Evolutionary conservation across 2,113 vertebrate genomes (phyloP).

Genomic region (Puffinus mauretanicus): DNA sequence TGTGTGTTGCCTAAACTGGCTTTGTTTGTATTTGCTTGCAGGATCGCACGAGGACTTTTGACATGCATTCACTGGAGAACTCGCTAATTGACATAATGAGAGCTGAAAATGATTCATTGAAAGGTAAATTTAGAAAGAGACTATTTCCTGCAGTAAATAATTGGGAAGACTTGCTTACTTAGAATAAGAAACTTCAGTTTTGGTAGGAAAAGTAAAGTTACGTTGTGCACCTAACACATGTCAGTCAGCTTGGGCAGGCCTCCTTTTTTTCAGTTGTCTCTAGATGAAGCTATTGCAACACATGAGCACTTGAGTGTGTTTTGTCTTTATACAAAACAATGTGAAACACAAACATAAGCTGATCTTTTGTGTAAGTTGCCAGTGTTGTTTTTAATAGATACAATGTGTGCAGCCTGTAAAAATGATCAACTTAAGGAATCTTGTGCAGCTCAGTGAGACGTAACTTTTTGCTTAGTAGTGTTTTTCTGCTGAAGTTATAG

Average conservation of each 20-base stretch:
- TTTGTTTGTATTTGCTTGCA: slow-evolving; percentile 77
- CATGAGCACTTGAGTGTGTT: background rate
- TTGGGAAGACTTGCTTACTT: background rate
- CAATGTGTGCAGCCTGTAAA: background rate
- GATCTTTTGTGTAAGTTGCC: background rate
- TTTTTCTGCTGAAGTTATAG: background rate
- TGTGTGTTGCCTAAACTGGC: slow-evolving; percentile 33
- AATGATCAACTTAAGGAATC: background rate
- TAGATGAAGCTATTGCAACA: background rate
- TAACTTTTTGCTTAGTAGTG: background rate
- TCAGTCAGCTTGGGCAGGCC: background rate
- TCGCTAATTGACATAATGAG: slow-evolving; percentile 99
- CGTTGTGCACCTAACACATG: background rate
- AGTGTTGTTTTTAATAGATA: background rate
- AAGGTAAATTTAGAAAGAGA: slow-evolving; percentile 85
- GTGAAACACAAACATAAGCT: background rate
- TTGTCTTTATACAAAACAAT: background rate
- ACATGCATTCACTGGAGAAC: slow-evolving; percentile 99
- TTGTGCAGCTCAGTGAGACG: background rate
- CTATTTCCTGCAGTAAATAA: slow-evolving; percentile 39
- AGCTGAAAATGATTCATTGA: slow-evolving; percentile 98
- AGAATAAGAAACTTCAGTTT: background rate
- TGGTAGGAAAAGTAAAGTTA: background rate
- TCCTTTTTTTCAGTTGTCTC: background rate
- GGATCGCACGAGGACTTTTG: slow-evolving; percentile 95